Conservation (phyloP, 1,140 invertebrate genomes). For the Euura saliciscinereae region DNA sequence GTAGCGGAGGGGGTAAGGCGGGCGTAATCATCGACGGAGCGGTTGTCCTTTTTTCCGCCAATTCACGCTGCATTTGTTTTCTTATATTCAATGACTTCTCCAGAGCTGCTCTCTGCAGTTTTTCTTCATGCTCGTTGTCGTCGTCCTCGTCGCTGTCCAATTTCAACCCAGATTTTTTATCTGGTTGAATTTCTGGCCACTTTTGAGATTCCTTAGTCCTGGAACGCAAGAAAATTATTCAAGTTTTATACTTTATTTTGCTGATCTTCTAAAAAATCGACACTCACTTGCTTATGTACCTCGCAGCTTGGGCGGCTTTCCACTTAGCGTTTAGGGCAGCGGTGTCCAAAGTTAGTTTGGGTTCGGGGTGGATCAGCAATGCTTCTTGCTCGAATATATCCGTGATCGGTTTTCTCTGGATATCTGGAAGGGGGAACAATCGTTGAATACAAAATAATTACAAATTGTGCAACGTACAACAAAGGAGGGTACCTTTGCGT, state of each 20-base stretch:
- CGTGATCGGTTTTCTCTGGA: conserved; percentile 54
- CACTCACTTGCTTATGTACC: conserved; percentile 33
- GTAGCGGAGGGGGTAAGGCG: conserved; percentile 54
- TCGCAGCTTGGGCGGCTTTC: conserved; percentile 53
- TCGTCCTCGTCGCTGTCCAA: conserved; percentile 47
- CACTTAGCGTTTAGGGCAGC: conserved; percentile 55
- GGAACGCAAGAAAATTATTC: not conserved
- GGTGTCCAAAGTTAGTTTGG: conserved; percentile 52
- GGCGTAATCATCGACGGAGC: conserved; percentile 49
- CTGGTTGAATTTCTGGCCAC: conserved; percentile 47
- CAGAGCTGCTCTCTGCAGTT: conserved; percentile 46
- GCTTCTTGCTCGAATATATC: conserved; percentile 59
- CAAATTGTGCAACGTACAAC: not conserved
- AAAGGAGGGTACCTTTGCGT: conserved; percentile 48
- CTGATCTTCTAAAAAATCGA: no score
- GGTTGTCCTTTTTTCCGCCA: conserved; percentile 50
- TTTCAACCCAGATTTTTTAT: conserved; percentile 30
- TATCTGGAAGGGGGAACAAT: conserved; percentile 39
- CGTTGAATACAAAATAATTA: not conserved
- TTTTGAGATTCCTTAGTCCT: conserved; percentile 51
- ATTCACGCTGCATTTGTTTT: conserved; percentile 56
- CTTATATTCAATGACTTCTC: conserved; percentile 55
- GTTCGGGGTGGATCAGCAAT: conserved; percentile 52
- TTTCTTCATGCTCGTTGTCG: conserved; percentile 49
- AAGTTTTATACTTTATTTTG: no score